Evolutionary conservation across 2,888 invertebrate genomes (phyloP).

Genomic region (Cynaeus angustus): DNA sequence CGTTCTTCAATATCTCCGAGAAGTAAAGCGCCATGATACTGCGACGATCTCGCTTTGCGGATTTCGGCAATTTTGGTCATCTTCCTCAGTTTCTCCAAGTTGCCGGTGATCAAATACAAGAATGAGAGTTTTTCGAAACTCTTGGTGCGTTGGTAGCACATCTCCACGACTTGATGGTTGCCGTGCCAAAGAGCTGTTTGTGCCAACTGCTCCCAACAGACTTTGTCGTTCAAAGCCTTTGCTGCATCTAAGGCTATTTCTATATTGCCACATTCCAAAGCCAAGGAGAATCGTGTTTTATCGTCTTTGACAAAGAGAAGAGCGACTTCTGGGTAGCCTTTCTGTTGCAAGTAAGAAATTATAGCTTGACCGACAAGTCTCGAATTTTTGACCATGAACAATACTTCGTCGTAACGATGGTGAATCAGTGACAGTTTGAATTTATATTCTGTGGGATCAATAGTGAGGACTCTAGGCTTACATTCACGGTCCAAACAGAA

Average conservation of each 20-base stretch:
- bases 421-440: conserved; percentile 98
- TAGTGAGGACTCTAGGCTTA: conserved; percentile 89
- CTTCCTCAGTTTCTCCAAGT: conserved; percentile 96
- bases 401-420: conserved; percentile 94
- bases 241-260: conserved; percentile 98
- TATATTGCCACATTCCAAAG: conserved; percentile 98
- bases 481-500: conserved; percentile 97
- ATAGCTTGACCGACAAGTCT: conserved; percentile 99
- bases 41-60: conserved; percentile 95
- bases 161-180: conserved; percentile 94
- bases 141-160: conserved; percentile 99
- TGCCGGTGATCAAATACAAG: conserved; percentile 97
- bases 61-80: conserved; percentile 99
- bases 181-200: conserved; percentile 95
- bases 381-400: conserved; percentile 96
- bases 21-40: conserved; percentile 95
- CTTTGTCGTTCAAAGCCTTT: conserved; percentile 92
- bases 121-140: conserved; percentile 99
- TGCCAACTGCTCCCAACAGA: conserved; percentile 96
- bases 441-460: conserved; percentile 98
- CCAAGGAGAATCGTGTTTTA: conserved; percentile 95
- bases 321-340: conserved; percentile 99
- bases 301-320: conserved; percentile 99
- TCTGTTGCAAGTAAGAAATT: conserved; percentile 98
- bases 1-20: conserved; percentile 94